A percentile compares a stretch with the other conserved stretches of the same genome.
Conservation (phyloP, 1,140 invertebrate species). For the Drosophila obscura region DNA sequence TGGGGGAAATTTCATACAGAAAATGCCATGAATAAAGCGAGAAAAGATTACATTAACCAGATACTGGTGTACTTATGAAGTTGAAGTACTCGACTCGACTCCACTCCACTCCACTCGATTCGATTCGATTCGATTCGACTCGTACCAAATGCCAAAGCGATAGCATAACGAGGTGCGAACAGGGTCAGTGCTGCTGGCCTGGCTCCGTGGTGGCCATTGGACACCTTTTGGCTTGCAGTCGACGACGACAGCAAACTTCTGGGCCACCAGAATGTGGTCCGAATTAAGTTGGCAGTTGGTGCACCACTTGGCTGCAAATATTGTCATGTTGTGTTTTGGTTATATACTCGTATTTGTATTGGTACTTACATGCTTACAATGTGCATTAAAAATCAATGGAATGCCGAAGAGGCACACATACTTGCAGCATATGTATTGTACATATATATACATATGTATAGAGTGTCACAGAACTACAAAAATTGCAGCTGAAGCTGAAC, state of each 20-base stretch:
- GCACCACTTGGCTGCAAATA: background rate
- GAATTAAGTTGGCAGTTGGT: slow-evolving; percentile 23
- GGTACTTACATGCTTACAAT: too few relatives aligned
- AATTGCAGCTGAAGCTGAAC: too few relatives aligned
- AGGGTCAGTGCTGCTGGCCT: slow-evolving; percentile 60
- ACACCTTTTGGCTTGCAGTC: slow-evolving; percentile 11
- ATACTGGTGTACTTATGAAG: slow-evolving; percentile 20
- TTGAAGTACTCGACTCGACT: too few relatives aligned
- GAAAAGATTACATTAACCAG: slow-evolving; percentile 33
- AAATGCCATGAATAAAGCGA: slow-evolving; percentile 58
- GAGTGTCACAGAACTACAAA: too few relatives aligned
- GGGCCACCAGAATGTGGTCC: slow-evolving; percentile 38
- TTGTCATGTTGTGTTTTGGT: too few relatives aligned
- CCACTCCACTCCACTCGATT: background rate
- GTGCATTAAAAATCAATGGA: too few relatives aligned
- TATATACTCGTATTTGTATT: too few relatives aligned
- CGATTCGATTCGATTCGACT: background rate
- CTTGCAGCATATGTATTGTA: too few relatives aligned
- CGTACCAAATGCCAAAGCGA: slow-evolving; percentile 43
- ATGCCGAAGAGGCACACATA: too few relatives aligned
- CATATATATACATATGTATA: too few relatives aligned
- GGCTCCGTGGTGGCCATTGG: background rate
- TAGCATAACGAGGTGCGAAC: slow-evolving; percentile 67
- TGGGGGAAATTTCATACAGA: slow-evolving; percentile 64
- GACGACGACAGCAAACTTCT: background rate